Conservation (phyloP, 1,140 invertebrate genomes). For the Macrocentrus cingulum region DNA sequence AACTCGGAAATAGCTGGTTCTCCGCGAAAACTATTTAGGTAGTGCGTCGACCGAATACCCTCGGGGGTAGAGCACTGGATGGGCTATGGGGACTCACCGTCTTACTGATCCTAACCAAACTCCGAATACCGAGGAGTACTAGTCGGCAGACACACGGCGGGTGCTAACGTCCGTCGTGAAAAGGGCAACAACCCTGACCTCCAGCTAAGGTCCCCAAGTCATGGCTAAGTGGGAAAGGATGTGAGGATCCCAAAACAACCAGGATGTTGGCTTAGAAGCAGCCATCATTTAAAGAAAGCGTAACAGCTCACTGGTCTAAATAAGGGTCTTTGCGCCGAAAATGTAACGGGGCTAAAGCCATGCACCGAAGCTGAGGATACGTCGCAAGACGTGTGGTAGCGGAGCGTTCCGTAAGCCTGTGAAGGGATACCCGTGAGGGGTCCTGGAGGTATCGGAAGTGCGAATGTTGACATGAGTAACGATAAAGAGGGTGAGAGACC, state of each 20-base stretch:
- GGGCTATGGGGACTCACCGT: constrained; percentile 15
- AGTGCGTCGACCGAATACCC: constrained; percentile 28
- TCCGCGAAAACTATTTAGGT: constrained; percentile 48
- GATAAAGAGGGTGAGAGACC: constrained; percentile 47
- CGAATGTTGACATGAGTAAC: constrained; percentile 51
- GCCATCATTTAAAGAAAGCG: no score
- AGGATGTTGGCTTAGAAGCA: neutral
- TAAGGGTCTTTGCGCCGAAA: no score
- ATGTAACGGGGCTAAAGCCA: no score
- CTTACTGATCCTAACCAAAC: constrained; percentile 9
- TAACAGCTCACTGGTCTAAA: no score
- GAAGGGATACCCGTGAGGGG: constrained; percentile 34
- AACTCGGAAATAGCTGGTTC: constrained; percentile 48
- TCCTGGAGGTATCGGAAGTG: constrained; percentile 45
- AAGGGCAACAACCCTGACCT: neutral
- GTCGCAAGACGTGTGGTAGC: no score
- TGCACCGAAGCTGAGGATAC: no score
- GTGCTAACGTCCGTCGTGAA: neutral
- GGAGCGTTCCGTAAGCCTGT: constrained; percentile 39
- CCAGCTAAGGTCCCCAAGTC: neutral
- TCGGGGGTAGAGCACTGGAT: constrained; percentile 45
- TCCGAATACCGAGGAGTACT: neutral
- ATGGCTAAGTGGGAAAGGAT: neutral
- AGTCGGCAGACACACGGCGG: neutral
- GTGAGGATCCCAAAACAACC: neutral